Evolutionary conservation across 2,797 vertebrate genomes (phyloP).

Genomic region (Sebastes diaconus): DNA sequence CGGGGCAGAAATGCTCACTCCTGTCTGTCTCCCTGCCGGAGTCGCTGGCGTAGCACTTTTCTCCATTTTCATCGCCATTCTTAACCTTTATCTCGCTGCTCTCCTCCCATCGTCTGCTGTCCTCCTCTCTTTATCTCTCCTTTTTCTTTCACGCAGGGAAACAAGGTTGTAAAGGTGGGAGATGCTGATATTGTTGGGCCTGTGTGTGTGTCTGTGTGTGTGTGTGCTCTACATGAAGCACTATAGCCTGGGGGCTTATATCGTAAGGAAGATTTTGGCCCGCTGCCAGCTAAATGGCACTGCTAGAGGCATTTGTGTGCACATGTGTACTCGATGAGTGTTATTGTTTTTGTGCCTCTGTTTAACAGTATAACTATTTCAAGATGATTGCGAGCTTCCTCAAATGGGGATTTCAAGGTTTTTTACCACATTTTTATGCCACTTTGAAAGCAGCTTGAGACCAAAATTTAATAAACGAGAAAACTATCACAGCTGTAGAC

Average conservation of each 20-base stretch:
- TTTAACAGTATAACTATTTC: slow-evolving; percentile 46
- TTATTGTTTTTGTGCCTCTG: slow-evolving; percentile 26
- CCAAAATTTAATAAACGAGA: slow-evolving; percentile 19
- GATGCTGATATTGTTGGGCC: slow-evolving; percentile 58
- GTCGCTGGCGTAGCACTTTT: slow-evolving; percentile 66
- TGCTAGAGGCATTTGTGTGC: slow-evolving; percentile 13
- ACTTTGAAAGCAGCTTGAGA: not conserved
- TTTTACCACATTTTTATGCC: slow-evolving; percentile 13
- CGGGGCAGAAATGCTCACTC: slow-evolving; percentile 61
- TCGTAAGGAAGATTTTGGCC: slow-evolving; percentile 10
- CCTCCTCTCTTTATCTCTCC: slow-evolving; percentile 40
- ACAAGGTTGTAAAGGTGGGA: slow-evolving; percentile 57
- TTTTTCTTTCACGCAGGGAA: slow-evolving; percentile 27
- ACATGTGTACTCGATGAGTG: not conserved
- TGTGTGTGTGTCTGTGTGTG: slow-evolving; percentile 3
- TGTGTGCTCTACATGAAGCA: slow-evolving; percentile 24
- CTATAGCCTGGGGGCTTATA: slow-evolving; percentile 1
- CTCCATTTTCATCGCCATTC: slow-evolving; percentile 55
- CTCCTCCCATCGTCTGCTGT: slow-evolving; percentile 38
- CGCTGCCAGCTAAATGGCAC: slow-evolving; percentile 23
- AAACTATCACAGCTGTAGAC: not conserved
- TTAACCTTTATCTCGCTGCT: slow-evolving; percentile 61
- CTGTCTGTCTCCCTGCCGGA: slow-evolving; percentile 36
- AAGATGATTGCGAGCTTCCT: slow-evolving; percentile 12
- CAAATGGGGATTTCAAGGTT: slow-evolving; percentile 4